These are phyloP conservation scores for Chrysodeixis includens DNA, from an alignment of 2,888 invertebrate species.

Conservation along the genomic window DNA sequence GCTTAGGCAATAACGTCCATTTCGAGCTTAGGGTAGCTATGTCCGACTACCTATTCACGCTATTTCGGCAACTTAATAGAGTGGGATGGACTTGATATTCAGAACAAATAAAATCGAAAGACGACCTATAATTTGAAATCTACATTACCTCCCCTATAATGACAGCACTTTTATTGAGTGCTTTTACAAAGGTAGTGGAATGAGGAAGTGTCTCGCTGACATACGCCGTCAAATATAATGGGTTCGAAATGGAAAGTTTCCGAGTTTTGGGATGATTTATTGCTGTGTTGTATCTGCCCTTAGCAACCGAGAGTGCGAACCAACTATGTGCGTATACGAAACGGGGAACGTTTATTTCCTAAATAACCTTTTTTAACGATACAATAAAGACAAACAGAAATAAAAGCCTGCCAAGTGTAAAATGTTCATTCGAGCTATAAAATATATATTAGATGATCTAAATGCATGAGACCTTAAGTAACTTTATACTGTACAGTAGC, in stretches of 20 bases:
- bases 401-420: slow-evolving; percentile 28
- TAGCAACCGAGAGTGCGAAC: slow-evolving; percentile 45
- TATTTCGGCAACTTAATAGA: slow-evolving; percentile 14
- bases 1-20: slow-evolving; percentile 29
- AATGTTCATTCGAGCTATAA: slow-evolving; percentile 31
- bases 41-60: slow-evolving; percentile 14
- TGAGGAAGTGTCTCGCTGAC: slow-evolving; percentile 68
- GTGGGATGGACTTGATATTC: slow-evolving; percentile 10
- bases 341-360: slow-evolving; percentile 38
- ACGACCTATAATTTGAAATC: slow-evolving; percentile 37
- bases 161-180: slow-evolving; percentile 56
- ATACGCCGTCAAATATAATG: slow-evolving; percentile 74
- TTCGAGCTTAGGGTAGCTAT: slow-evolving; percentile 1
- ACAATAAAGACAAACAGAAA: slow-evolving; percentile 24
- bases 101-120: slow-evolving; percentile 22
- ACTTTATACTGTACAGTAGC: slow-evolving; percentile 36
- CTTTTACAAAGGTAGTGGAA: slow-evolving; percentile 54
- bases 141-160: slow-evolving; percentile 33
- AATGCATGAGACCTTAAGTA: slow-evolving; percentile 46
- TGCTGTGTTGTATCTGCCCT: slow-evolving; percentile 61
- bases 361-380: slow-evolving; percentile 19
- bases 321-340: slow-evolving; percentile 44
- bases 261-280: slow-evolving; percentile 73
- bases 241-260: slow-evolving; percentile 72
- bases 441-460: slow-evolving; percentile 41